Conservation (phyloP, 2,888 invertebrate species). For the Mythimna loreyi region DNA sequence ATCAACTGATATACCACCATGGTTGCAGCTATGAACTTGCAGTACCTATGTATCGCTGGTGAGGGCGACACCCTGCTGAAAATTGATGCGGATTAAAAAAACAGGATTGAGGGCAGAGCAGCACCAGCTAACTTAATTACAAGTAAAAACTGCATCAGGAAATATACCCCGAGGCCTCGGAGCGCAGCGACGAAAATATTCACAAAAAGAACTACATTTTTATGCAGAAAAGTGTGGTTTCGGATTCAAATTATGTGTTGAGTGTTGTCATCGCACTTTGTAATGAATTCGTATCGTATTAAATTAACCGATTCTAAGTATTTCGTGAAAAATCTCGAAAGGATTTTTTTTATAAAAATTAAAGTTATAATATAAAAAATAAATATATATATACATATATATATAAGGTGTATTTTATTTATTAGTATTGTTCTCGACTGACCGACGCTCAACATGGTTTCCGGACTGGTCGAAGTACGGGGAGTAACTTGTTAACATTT, state of each 20-base stretch:
- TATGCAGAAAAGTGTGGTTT: background rate
- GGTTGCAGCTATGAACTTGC: background rate
- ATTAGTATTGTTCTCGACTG: too few relatives aligned
- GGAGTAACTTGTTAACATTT: too few relatives aligned
- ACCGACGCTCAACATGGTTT: too few relatives aligned
- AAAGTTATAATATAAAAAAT: too few relatives aligned
- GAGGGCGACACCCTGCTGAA: constrained; percentile 28
- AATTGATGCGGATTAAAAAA: constrained; percentile 3
- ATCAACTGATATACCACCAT: background rate
- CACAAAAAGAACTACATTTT: background rate
- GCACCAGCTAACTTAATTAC: constrained; percentile 22
- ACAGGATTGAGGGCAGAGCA: background rate
- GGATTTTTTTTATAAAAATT: too few relatives aligned
- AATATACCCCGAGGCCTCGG: background rate
- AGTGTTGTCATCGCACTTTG: too few relatives aligned
- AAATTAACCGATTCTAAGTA: too few relatives aligned
- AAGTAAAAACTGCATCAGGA: constrained; percentile 3
- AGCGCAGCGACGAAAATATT: background rate
- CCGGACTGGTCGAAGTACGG: too few relatives aligned
- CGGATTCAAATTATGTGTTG: background rate
- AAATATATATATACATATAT: too few relatives aligned
- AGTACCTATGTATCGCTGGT: background rate
- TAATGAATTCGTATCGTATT: too few relatives aligned
- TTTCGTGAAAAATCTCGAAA: too few relatives aligned
- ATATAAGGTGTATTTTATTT: too few relatives aligned